Base-by-base conservation (phyloP, 2,888 invertebrate genomes). In the Fissipunctia ypsillon region DNA sequence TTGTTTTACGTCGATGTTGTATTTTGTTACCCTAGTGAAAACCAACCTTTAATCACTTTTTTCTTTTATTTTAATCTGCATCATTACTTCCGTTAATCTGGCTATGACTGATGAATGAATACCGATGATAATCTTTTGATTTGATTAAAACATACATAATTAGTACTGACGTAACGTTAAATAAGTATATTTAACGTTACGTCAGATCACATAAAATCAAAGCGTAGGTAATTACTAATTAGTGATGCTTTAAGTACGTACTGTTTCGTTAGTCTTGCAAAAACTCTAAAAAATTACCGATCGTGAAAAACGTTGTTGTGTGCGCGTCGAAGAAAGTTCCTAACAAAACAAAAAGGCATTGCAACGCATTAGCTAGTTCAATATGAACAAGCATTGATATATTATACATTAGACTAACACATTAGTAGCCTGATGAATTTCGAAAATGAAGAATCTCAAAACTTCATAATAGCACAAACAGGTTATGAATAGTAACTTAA, bases 191-290 rank as follows among this genome's bases (percentile, higher is more conserved):
- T 61, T 61, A 25, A 25, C 25, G 41, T 19, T 43, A 63, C 61
- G 28, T 63, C 63, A 45, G 28, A n/a, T 31, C 31, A 63, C 22
- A 22, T 4, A 3, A 31, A 63, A 45, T 63, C 31, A 54, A 25
- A 45, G 16, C 22, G 22, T 22, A n/a, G n/a, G n/a, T n/a, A 63
- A 63, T 63, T 16, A 63, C 14, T 38, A 56, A 70, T 71, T 48
- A 28, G 68, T 45, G 16, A 71, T 38, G 38, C 45, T 67, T 67
- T 54, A 45, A 69, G 45, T 57, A 38, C 38, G 0, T 31, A 61
- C 19, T 56, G 61, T 48, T 54, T n/a, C n/a, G n/a, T n/a, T n/a
- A n/a, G n/a, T n/a, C n/a, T n/a, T n/a, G n/a, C n/a, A n/a, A n/a
- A n/a, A n/a, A n/a, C n/a, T n/a, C n/a, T n/a, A n/a, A n/a, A n/a